Conservation (phyloP, 2,113 vertebrate species). For the Orthonyx spaldingii region DNA sequence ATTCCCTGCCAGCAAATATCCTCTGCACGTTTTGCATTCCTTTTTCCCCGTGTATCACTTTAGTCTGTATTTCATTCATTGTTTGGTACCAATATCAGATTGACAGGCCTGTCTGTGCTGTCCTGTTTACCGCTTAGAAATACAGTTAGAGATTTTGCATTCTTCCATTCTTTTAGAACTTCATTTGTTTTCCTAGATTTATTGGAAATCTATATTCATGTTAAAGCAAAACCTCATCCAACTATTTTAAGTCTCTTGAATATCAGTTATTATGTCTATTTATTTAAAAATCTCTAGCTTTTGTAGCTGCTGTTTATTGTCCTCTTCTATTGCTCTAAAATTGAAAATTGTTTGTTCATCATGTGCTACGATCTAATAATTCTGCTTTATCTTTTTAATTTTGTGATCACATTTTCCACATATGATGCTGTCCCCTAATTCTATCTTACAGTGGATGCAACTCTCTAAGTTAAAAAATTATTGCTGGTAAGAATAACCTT, state of each 20-base stretch:
- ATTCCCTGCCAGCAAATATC: background rate
- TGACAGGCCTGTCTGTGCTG: background rate
- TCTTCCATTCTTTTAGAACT: constrained; percentile 19
- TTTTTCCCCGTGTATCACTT: background rate
- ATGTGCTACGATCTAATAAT: background rate
- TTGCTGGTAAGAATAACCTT: background rate
- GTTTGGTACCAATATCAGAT: background rate
- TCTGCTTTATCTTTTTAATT: background rate
- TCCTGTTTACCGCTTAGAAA: constrained; percentile 20
- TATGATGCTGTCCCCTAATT: background rate
- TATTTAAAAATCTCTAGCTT: constrained; percentile 1
- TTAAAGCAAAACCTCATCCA: background rate
- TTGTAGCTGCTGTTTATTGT: background rate
- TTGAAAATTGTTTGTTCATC: background rate
- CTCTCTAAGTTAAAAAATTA: background rate
- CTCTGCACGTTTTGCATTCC: background rate
- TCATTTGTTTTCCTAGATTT: constrained; percentile 25
- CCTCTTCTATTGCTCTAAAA: background rate
- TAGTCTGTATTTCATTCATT: background rate
- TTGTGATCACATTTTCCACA: background rate
- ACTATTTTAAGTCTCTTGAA: background rate
- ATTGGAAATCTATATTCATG: constrained; percentile 30
- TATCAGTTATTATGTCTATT: background rate
- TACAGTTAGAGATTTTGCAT: background rate
- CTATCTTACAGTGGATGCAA: background rate